phyloP scores from a whole-genome alignment of 2,113 vertebrate species.

The Podarcis cretensis region DNA sequence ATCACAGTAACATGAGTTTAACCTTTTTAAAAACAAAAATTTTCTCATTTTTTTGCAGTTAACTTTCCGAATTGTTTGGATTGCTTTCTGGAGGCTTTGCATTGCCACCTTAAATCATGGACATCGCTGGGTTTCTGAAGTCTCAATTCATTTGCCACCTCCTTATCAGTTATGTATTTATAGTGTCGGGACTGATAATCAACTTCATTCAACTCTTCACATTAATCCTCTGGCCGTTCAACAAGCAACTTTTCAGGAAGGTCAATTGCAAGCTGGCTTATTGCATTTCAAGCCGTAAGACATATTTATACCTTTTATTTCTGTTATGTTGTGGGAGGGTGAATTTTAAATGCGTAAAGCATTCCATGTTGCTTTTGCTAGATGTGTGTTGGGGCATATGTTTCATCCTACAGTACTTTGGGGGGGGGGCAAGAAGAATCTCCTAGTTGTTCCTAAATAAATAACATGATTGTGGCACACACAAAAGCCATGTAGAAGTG shows the following conservation, averaged over 20 bases:
- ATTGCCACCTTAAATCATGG: conserved; percentile 78
- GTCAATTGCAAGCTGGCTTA: conserved; percentile 93
- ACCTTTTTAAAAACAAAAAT: not conserved
- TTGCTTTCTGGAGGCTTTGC: conserved; percentile 38
- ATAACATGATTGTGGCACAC: not conserved
- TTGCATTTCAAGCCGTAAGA: conserved; percentile 92
- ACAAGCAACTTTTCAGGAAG: conserved; percentile 89
- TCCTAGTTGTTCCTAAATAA: too few species aligned
- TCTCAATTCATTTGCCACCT: conserved; percentile 92
- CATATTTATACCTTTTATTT: conserved; percentile 5
- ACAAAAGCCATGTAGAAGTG: not conserved
- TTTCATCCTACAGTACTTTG: not conserved
- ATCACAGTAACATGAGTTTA: not conserved
- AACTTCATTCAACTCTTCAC: conserved; percentile 92
- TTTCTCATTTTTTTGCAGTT: conserved; percentile 62
- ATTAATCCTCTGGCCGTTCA: conserved; percentile 88
- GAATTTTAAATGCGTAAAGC: not conserved
- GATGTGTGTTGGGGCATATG: not conserved
- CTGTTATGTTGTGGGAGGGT: not conserved
- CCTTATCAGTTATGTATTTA: conserved; percentile 93
- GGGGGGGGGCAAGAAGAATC: not conserved
- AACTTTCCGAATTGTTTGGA: conserved; percentile 48
- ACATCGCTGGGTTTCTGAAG: conserved; percentile 86
- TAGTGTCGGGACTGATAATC: conserved; percentile 89
- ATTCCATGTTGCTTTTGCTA: not conserved